Evolutionary conservation across 2,888 invertebrate species (phyloP), one percentile per base, ranked within the genome.

Genomic region (Synergus japonicus): DNA sequence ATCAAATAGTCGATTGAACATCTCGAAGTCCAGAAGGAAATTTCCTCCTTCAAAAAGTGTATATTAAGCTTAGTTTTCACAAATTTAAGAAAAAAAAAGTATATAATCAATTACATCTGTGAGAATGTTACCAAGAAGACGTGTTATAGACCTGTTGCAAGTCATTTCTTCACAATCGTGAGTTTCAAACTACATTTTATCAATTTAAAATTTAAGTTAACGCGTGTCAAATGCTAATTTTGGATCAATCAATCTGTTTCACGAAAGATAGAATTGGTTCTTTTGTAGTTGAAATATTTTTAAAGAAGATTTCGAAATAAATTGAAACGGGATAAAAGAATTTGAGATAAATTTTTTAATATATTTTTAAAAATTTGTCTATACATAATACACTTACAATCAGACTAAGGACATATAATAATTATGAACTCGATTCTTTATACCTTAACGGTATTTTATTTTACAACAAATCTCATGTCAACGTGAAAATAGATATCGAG

Each of bases 161-260:
- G 93, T 94, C 46, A 93, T 96, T 80, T 94, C 95, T 76, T 93
- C 93, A 78, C 94, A 94, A 81, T 95, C 96, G 96, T 96, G 93
- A 95, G 95, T 95, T 90, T 82, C 83, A 77, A 9, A 76, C 82
- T 77, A 79, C 85, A 49, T 65, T 60, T 60, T 4, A 22, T 22
- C n/a, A 44, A 44, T 18, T 10, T 22, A 0, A 8, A 18, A 58
- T 9, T 49, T 12, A 49, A 12, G 12, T 13, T 5, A 77, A 58
- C 1, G 18, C 41, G n/a, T 67, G 37, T 44, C 29, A 3, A 29
- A 29, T 29, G 3, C 29, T 29, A 29, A 29, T 29, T 29, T 29
- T 29, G 29, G 29, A 29, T 29, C 29, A 29, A 29, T 29, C 29
- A 29, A 29, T 29, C 2, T 29, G 29, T 29, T 29, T 29, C 29